phyloP scores from a whole-genome alignment of 2,113 vertebrate species.

The Rhinogobius similis region DNA sequence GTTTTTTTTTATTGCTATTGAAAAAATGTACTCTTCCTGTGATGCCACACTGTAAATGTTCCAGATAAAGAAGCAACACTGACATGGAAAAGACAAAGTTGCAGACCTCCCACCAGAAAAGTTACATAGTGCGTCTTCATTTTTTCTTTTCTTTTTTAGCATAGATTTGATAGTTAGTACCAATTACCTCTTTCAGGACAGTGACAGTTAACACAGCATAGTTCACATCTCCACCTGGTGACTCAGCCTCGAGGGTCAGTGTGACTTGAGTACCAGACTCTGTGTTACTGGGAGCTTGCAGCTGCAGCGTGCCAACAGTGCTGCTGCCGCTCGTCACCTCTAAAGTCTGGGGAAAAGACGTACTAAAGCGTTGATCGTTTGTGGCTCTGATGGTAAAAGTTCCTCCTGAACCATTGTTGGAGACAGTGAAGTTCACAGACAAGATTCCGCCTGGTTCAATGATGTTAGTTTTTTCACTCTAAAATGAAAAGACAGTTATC shows the following conservation, averaged over 20 bases:
- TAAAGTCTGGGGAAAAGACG: slow-evolving; percentile 22
- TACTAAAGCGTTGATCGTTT: slow-evolving; percentile 34
- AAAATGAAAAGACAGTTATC: not conserved
- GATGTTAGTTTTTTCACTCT: slow-evolving; percentile 19
- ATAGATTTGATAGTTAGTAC: no score
- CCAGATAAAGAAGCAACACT: no score
- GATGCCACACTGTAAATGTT: no score
- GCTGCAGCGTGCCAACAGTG: slow-evolving; percentile 29
- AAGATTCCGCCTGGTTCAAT: slow-evolving; percentile 32
- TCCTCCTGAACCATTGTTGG: slow-evolving; percentile 8
- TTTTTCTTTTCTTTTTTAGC: no score
- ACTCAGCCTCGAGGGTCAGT: slow-evolving; percentile 50
- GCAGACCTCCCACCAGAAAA: no score
- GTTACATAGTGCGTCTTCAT: no score
- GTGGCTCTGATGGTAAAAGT: slow-evolving; percentile 32
- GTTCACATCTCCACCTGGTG: slow-evolving; percentile 46
- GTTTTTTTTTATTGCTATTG: no score
- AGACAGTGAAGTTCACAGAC: slow-evolving; percentile 46
- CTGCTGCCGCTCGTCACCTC: slow-evolving; percentile 15
- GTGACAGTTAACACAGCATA: slow-evolving; percentile 38
- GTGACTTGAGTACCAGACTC: slow-evolving; percentile 51
- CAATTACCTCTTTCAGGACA: slow-evolving; percentile 29
- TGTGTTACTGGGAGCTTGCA: slow-evolving; percentile 32
- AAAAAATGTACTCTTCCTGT: no score
- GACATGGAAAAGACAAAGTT: no score